Evolutionary conservation across 2,113 vertebrate genomes (phyloP), one percentile per base, ranked within the genome.

Genomic region (Lathamus discolor): DNA sequence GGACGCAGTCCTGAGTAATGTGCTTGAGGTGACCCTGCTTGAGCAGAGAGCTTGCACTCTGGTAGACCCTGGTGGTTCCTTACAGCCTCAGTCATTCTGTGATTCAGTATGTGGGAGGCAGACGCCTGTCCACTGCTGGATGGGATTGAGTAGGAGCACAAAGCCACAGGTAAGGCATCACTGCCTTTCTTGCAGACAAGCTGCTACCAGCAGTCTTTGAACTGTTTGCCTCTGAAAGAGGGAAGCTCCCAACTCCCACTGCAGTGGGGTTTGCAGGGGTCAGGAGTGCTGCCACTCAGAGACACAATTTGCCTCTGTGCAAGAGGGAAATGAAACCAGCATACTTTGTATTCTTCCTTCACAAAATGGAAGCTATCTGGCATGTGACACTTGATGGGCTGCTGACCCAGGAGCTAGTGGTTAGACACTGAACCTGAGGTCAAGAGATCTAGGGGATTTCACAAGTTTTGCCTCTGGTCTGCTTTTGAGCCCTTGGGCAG

Each of bases 131-230:
- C 17, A 1, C 6, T 16, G 68, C 78, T 27, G 16, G 22, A 2
- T 52, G 63, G 68, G 51, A 7, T 12, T 6, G 43, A 13, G 55
- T 1, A 28, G 52, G 51, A 54, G 33, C 12, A 2, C 6, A 10
- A 37, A 52, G 55, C n/a, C 1, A 0, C 28, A 25, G 49, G 39
- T 11, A 4, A 8, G 25, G 39, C 24, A 5, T 54, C 0, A 0
- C 63, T 35, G 51, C 35, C n/a, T n/a, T 52, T 16, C 37, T 63
- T 4, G 1, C n/a, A 15, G 59, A 13, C 23, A 15, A 6, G 29
- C 67, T 84, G 68, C 74, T 73, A 6, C 48, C 59, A 33, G 59
- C n/a, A 23, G 16, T 29, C 6, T 2, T 39, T 41, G 48, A 6
- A 22, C 25, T 6, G n/a, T 14, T 43, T 59, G 31, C 43, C 61